Percentiles rank a stretch among this genome's conserved stretches.
phyloP scores from a whole-genome alignment of 92 coral and sea anemone species.

The Epizoanthus stellaris region DNA sequence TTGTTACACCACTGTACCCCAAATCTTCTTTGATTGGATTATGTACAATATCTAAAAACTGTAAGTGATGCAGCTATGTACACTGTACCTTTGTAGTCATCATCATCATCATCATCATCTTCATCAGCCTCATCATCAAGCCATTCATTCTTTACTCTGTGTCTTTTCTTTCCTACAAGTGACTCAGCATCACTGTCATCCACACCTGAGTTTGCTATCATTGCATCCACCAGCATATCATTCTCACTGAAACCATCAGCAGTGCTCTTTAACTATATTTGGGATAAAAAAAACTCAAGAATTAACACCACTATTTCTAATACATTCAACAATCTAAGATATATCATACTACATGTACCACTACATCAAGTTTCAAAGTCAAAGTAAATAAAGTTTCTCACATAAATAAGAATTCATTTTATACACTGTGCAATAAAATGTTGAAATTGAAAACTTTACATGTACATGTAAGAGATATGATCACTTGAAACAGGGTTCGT shows the following conservation, averaged over 20 bases:
- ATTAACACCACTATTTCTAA: too few relatives aligned
- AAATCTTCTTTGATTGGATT: too few relatives aligned
- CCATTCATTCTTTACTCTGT: slow-evolving; percentile 81
- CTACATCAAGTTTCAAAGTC: not conserved
- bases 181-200: slow-evolving; percentile 95
- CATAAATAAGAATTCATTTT: not conserved
- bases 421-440: too few relatives aligned
- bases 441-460: too few relatives aligned
- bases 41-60: too few relatives aligned
- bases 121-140: slow-evolving; percentile 98
- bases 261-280: slow-evolving; percentile 29
- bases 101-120: slow-evolving; percentile 88
- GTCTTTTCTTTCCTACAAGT: slow-evolving; percentile 77
- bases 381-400: not conserved
- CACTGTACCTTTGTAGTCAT: slow-evolving; percentile 98
- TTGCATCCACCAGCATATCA: slow-evolving; percentile 60
- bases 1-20: too few relatives aligned
- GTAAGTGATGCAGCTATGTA: slow-evolving; percentile 8
- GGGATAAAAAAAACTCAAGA: too few relatives aligned
- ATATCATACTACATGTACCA: not conserved
- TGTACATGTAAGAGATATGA: too few relatives aligned
- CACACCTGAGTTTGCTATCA: slow-evolving; percentile 49
- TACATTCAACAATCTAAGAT: too few relatives aligned
- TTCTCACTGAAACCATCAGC: slow-evolving; percentile 38
- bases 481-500: too few relatives aligned